Evolutionary conservation across 2,797 vertebrate species (phyloP).

Genomic region (Morelia viridis): DNA sequence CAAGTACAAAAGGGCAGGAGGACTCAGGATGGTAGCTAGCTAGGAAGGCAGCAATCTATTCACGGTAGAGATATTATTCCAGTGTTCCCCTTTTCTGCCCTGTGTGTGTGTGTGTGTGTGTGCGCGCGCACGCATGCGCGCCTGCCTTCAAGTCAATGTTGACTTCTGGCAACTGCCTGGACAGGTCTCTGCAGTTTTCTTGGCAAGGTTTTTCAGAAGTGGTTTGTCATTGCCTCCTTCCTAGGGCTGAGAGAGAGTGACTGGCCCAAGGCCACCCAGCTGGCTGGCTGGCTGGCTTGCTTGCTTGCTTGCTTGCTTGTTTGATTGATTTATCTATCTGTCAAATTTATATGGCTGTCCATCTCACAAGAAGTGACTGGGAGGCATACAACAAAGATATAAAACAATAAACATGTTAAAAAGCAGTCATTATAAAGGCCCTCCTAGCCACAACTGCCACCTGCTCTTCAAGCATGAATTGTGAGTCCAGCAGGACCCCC

Average conservation of each 20-base stretch:
- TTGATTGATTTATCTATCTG: no score
- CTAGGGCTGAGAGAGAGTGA: background rate
- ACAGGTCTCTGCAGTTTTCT: background rate
- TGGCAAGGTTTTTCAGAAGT: background rate
- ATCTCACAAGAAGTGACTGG: no score
- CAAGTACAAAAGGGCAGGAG: background rate
- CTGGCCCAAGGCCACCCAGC: background rate
- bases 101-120: background rate
- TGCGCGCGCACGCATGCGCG: rapidly evolving
- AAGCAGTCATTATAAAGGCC: no score
- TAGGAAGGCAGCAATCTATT: background rate
- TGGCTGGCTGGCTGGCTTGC: no score
- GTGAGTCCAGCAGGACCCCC: no score
- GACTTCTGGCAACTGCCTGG: background rate
- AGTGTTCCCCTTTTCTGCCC: background rate
- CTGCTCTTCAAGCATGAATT: no score
- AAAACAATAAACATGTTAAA: no score
- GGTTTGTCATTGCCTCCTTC: background rate
- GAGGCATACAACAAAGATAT: no score
- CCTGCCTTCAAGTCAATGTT: background rate
- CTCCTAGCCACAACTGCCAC: no score
- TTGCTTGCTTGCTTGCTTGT: no score
- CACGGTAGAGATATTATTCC: background rate
- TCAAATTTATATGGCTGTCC: no score
- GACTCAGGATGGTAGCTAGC: background rate